Evolutionary conservation across 2,797 vertebrate genomes (phyloP).

Genomic region (Rousettus madagascariensis): DNA sequence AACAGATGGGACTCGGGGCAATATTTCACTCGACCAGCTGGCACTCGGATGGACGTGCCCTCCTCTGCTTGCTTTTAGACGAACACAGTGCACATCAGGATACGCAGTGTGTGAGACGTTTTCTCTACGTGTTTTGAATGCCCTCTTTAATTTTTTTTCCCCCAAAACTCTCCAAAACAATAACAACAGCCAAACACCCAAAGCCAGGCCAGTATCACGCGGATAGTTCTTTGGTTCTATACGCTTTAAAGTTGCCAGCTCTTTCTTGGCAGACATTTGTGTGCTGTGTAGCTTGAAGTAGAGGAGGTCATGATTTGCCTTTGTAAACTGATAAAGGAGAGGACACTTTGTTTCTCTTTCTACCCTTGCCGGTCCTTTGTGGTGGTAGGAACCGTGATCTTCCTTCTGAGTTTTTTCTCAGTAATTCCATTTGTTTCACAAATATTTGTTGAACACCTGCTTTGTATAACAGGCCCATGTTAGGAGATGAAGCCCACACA

Average conservation of each 20-base stretch:
- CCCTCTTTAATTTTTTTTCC: not conserved
- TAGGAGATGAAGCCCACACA: not conserved
- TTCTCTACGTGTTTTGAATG: not conserved
- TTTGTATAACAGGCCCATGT: conserved; percentile 28
- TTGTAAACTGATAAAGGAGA: not conserved
- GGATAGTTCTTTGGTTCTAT: not conserved
- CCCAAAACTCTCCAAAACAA: not conserved
- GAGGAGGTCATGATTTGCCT: not conserved
- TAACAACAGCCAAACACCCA: not conserved
- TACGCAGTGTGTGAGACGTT: not conserved
- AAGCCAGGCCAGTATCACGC: not conserved
- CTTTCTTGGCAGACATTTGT: not conserved
- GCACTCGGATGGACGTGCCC: not conserved
- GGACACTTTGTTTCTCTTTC: not conserved
- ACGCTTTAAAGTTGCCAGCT: not conserved
- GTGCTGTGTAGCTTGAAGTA: not conserved
- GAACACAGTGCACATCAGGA: not conserved
- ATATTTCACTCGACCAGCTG: not conserved
- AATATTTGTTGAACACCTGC: conserved; percentile 52
- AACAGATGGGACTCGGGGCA: not conserved
- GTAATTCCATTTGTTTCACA: conserved; percentile 38
- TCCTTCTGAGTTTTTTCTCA: not conserved
- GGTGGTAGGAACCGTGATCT: not conserved
- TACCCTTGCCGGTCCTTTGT: not conserved
- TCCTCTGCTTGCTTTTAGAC: not conserved